These are phyloP conservation scores for Oscheius sp. DNA, from an alignment of 2,888 invertebrate genomes.

Conservation along the genomic window DNA sequence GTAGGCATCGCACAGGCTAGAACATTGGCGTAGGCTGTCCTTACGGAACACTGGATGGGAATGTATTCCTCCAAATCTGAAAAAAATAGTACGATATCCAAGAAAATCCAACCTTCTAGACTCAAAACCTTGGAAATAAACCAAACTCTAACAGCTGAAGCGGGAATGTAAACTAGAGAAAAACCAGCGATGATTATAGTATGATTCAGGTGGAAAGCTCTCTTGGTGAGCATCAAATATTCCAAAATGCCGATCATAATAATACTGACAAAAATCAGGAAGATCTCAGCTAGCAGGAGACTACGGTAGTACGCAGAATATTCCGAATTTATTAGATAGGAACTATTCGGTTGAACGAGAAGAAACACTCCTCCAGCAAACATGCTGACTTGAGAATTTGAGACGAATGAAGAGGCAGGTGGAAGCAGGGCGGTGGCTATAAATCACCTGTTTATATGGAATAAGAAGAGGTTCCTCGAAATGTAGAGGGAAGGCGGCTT, in stretches of 20 bases:
- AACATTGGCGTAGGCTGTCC: background rate
- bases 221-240: background rate
- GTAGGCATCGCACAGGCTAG: background rate
- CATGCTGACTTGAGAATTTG: too few relatives aligned
- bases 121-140: constrained; percentile 2
- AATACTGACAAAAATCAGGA: background rate
- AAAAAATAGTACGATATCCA: background rate
- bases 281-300: background rate
- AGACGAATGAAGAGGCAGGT: too few relatives aligned
- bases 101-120: background rate
- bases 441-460: too few relatives aligned
- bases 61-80: background rate
- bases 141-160: background rate
- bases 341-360: background rate
- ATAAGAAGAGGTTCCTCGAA: too few relatives aligned
- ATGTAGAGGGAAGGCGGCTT: too few relatives aligned
- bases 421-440: too few relatives aligned
- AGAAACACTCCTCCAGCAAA: constrained; percentile 7
- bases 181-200: background rate
- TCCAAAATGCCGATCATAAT: background rate
- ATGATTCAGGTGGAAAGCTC: background rate
- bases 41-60: background rate
- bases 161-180: constrained; percentile 1
- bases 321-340: background rate
- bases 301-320: background rate